Evolutionary conservation across 2,888 invertebrate species (phyloP).

Genomic region (Acrobasis repandana): DNA sequence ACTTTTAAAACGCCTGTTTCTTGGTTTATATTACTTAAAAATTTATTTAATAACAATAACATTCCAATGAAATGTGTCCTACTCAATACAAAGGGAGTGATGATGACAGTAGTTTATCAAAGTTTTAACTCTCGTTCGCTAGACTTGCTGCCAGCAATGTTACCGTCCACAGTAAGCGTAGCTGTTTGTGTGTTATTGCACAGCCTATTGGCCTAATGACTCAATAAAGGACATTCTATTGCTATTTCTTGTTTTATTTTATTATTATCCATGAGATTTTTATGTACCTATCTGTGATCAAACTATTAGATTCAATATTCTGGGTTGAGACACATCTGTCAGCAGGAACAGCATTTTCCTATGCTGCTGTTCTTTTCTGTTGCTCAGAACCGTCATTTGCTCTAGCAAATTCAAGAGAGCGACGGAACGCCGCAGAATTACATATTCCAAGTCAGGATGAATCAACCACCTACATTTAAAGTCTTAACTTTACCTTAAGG

Average conservation of each 20-base stretch:
- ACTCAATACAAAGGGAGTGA: not conserved
- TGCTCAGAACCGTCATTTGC: too few species aligned
- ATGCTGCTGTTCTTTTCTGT: too few species aligned
- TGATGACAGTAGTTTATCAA: not conserved
- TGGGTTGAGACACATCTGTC: too few species aligned
- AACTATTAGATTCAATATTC: too few species aligned
- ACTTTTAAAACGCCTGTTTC: conserved; percentile 7
- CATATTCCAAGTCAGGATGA: too few species aligned
- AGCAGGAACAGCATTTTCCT: too few species aligned
- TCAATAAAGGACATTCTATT: conserved; percentile 50
- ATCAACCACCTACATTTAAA: too few species aligned
- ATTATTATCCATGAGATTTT: not conserved
- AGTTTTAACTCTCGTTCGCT: conserved; percentile 2
- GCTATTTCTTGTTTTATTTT: conserved; percentile 31
- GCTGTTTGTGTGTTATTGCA: conserved; percentile 36
- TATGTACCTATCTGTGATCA: too few species aligned
- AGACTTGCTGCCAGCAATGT: conserved; percentile 36
- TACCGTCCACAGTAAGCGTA: conserved; percentile 43
- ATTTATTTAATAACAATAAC: not conserved
- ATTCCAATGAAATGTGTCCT: conserved; percentile 6
- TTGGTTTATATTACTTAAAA: conserved; percentile 3
- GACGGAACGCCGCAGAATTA: too few species aligned
- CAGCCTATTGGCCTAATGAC: conserved; percentile 53
- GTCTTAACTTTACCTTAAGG: too few species aligned
- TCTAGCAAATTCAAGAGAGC: too few species aligned